Conservation (phyloP, 2,888 invertebrate species). For the Amorpha juglandis region DNA sequence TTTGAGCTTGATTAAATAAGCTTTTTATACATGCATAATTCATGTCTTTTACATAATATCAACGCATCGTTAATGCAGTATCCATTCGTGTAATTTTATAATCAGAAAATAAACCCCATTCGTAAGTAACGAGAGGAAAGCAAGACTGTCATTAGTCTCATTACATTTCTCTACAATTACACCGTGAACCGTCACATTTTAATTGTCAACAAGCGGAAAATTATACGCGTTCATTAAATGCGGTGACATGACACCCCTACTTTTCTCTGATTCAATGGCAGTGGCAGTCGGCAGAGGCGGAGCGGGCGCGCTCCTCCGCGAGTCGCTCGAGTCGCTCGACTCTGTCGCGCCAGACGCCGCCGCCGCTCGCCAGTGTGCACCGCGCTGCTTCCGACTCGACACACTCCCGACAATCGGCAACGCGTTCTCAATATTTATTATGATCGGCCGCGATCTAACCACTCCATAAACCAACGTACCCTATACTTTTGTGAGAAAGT, state of each 20-base stretch:
- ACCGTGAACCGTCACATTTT: constrained; percentile 7
- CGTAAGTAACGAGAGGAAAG: constrained; percentile 19
- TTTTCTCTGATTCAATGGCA: constrained; percentile 69
- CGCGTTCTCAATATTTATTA: constrained; percentile 54
- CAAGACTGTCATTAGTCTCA: constrained; percentile 20
- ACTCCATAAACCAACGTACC: constrained; percentile 50
- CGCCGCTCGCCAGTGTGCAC: constrained; percentile 71
- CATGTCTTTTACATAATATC: background rate
- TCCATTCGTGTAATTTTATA: background rate
- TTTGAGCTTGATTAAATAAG: background rate
- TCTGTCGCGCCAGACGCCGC: constrained; percentile 37
- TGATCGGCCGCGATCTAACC: constrained; percentile 42
- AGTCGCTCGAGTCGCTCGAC: constrained; percentile 35
- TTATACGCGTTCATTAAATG: constrained; percentile 54
- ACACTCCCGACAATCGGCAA: constrained; percentile 54
- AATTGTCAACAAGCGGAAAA: constrained; percentile 60
- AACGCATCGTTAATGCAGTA: background rate
- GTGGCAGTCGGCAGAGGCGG: constrained; percentile 36
- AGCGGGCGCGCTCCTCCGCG: constrained; percentile 41
- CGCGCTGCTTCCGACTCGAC: constrained; percentile 69
- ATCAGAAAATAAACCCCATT: background rate
- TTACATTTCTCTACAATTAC: constrained; percentile 32
- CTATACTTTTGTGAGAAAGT: constrained; percentile 71
- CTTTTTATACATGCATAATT: background rate
- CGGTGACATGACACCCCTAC: constrained; percentile 69